Evolutionary conservation across 2,888 invertebrate species (phyloP).

Genomic region (Tiliacea citrago): DNA sequence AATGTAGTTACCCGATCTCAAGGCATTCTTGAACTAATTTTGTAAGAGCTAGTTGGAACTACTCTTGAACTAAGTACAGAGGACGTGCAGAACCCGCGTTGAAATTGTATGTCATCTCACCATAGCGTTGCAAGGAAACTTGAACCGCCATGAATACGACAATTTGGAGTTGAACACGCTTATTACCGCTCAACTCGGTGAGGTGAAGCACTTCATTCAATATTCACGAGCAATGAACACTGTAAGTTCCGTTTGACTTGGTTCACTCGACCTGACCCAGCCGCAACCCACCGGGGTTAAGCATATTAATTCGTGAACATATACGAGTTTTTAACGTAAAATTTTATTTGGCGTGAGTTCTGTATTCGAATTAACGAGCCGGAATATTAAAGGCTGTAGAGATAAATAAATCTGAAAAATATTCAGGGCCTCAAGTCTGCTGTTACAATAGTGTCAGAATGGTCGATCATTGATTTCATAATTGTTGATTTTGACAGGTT

Average conservation of each 20-base stretch:
- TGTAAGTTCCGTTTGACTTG: conserved; percentile 70
- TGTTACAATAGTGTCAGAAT: too few relatives aligned
- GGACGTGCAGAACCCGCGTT: conserved; percentile 17
- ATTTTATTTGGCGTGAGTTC: conserved; percentile 42
- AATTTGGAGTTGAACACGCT: conserved; percentile 75
- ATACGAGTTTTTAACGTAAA: conserved; percentile 41
- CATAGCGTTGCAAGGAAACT: conserved; percentile 54
- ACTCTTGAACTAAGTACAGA: conserved; percentile 10
- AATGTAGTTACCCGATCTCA: conserved; percentile 60
- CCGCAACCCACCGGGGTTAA: conserved; percentile 59
- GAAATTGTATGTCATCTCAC: conserved; percentile 39
- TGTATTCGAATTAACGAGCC: conserved; percentile 50
- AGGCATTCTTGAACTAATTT: conserved; percentile 73
- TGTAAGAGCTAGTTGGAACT: conserved; percentile 24
- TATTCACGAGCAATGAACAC: conserved; percentile 77
- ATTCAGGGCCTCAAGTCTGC: too few relatives aligned
- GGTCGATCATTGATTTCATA: too few relatives aligned
- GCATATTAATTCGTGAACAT: conserved; percentile 61
- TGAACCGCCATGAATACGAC: conserved; percentile 74
- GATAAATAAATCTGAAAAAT: conserved; percentile 46
- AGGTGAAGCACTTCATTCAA: conserved; percentile 71
- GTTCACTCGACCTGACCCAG: conserved; percentile 71
- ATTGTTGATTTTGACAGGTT: too few relatives aligned
- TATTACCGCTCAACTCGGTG: conserved; percentile 72
- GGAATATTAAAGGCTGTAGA: conserved; percentile 41